Conservation (phyloP, 2,113 vertebrate genomes). For the Lepus europaeus region DNA sequence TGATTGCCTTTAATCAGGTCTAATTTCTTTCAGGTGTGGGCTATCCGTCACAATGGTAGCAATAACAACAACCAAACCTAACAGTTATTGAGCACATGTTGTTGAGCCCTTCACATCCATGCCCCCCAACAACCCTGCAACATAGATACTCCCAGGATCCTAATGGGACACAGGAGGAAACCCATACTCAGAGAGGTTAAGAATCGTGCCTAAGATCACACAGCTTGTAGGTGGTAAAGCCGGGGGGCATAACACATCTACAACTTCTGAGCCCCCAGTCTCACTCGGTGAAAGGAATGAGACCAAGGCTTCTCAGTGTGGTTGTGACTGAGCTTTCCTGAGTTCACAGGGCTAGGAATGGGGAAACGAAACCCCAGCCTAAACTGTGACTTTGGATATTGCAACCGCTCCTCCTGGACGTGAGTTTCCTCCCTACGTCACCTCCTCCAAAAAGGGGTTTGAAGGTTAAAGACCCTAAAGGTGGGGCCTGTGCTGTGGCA, state of each 20-base stretch:
- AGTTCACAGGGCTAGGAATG: background rate
- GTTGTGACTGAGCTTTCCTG: background rate
- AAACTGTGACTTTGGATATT: background rate
- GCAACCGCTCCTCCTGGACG: background rate
- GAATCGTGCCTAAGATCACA: background rate
- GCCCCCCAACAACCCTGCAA: background rate
- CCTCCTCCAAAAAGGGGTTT: background rate
- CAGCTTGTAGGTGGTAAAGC: background rate
- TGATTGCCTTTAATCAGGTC: constrained; percentile 48
- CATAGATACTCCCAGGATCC: background rate
- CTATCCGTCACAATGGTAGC: background rate
- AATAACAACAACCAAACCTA: background rate
- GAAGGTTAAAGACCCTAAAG: background rate
- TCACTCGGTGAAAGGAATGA: background rate
- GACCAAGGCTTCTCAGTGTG: background rate
- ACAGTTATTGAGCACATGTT: background rate
- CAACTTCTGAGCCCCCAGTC: background rate
- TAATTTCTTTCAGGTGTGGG: constrained; percentile 22
- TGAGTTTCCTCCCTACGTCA: no score
- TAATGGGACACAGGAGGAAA: background rate
- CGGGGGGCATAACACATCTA: background rate
- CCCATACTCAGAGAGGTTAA: background rate
- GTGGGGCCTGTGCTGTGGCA: background rate
- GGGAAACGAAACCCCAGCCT: background rate
- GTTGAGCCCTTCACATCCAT: background rate